phyloP scores from a whole-genome alignment of 2,888 invertebrate genomes.

The Lycaena phlaeas region DNA sequence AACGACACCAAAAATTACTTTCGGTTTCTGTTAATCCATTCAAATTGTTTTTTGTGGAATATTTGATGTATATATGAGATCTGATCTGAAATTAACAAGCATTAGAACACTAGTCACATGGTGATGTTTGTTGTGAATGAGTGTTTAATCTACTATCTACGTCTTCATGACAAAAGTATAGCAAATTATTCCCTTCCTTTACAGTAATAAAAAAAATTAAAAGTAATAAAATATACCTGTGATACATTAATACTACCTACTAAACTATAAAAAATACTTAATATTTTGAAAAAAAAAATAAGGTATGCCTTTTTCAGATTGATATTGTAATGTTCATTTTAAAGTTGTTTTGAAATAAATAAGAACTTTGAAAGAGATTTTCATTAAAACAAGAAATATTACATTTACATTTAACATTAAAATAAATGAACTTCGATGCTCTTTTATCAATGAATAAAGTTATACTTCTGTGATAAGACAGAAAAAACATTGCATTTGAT shows the following conservation, averaged over 20 bases:
- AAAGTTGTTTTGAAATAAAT: too few species aligned
- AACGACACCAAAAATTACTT: slow-evolving; percentile 48
- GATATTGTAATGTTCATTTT: too few species aligned
- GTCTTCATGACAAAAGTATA: slow-evolving; percentile 7
- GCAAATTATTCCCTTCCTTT: neutral
- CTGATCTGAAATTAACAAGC: slow-evolving; percentile 11
- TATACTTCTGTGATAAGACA: slow-evolving; percentile 3
- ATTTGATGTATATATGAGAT: slow-evolving; percentile 12
- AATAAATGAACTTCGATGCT: too few species aligned
- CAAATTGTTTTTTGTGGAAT: neutral
- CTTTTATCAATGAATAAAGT: neutral
- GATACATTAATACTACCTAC: too few species aligned
- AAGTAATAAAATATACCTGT: neutral
- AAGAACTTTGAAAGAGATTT: too few species aligned
- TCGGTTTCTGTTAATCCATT: neutral
- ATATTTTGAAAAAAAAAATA: neutral
- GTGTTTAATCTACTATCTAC: neutral
- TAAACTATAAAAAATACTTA: neutral
- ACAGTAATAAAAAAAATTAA: neutral
- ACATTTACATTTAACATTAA: too few species aligned
- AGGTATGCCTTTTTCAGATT: too few species aligned
- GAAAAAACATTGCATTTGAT: slow-evolving; percentile 2
- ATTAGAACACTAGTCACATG: slow-evolving; percentile 18
- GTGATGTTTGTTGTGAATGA: slow-evolving; percentile 14
- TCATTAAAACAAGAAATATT: too few species aligned